Evolutionary conservation across 2,888 invertebrate genomes (phyloP), one percentile per base, ranked within the genome.

Genomic region (Latrodectus elegans): DNA sequence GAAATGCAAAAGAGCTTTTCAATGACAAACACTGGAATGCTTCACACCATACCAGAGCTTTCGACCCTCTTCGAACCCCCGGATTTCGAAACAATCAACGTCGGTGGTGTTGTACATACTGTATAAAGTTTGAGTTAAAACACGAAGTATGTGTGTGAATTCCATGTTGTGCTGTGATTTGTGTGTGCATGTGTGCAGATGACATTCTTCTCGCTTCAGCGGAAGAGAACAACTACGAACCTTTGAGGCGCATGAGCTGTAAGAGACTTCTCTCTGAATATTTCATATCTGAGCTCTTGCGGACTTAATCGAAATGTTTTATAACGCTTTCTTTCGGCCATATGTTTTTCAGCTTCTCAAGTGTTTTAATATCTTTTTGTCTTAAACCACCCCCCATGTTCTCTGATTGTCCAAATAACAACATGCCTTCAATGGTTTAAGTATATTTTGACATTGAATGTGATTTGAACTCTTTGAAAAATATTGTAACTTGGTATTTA

Each of bases 361-460:
- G 53, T 64, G 71, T n/a, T 65, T 70, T 67, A 51, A 49, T 84
- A 71, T 65, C 52, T 53, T 74, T 75, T 53, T 76, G 73, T 78
- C 72, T 53, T 49, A 26, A 52, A 53, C 83, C 68, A 71, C 22
- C 77, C 72, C 51, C 65, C 64, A 72, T 67, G 52, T 52, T 64
- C 64, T 82, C 74, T 74, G 15, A 55, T n/a, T 81, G 81, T 81
- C 86, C 80, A 81, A n/a, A 60, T 11, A 60, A 60, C 14, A 15
- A 60, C 75, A 71, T 81, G 86, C 86, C 86, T 86, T 82, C 60
- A 49, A 71, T 80, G 78, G 55, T 73, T 72, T 75, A 80, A 52
- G 53, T 81, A 38, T 86, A 60, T 80, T 81, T 51, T 75, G 78
- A 81, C 86, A 81, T 81, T 86, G 52, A 81, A 81, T 86, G 86